Percentiles rank a stretch among this genome's conserved stretches.
Conservation (phyloP, 2,888 invertebrate genomes). For the Ischnura elegans region DNA sequence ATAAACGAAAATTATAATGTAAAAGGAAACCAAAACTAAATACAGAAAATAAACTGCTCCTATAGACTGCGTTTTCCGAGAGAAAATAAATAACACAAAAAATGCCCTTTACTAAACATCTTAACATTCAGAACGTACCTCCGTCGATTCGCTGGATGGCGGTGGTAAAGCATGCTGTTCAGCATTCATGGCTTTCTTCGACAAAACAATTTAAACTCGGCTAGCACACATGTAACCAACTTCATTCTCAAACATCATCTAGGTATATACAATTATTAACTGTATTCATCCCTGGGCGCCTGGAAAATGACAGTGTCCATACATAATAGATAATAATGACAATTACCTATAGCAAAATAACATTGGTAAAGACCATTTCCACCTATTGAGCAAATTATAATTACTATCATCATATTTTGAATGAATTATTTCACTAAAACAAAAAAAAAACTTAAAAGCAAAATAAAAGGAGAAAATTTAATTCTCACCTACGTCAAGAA, state of each 20-base stretch:
- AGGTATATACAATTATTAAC: background rate
- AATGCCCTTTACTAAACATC: background rate
- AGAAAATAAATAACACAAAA: background rate
- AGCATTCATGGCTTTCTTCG: conserved; percentile 76
- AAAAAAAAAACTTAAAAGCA: background rate
- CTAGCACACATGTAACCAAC: conserved; percentile 56
- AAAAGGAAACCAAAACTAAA: conserved; percentile 11
- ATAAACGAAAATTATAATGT: background rate
- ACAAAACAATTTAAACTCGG: conserved; percentile 41
- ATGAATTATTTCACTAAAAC: background rate
- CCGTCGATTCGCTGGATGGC: conserved; percentile 71
- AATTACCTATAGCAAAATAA: background rate
- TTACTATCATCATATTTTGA: background rate
- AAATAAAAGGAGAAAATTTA: background rate
- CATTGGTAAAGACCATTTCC: background rate
- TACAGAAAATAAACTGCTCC: conserved; percentile 8
- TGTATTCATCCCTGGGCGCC: conserved; percentile 4
- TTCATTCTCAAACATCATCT: conserved; percentile 43
- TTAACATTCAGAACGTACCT: conserved; percentile 14
- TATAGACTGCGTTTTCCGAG: background rate
- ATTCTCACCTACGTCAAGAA: background rate
- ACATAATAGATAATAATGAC: background rate
- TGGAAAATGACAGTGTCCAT: background rate
- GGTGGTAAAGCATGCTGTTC: conserved; percentile 78
- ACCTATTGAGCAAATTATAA: background rate